Base-by-base conservation (phyloP, 2,888 invertebrate genomes). In the Athrips mouffetella region DNA sequence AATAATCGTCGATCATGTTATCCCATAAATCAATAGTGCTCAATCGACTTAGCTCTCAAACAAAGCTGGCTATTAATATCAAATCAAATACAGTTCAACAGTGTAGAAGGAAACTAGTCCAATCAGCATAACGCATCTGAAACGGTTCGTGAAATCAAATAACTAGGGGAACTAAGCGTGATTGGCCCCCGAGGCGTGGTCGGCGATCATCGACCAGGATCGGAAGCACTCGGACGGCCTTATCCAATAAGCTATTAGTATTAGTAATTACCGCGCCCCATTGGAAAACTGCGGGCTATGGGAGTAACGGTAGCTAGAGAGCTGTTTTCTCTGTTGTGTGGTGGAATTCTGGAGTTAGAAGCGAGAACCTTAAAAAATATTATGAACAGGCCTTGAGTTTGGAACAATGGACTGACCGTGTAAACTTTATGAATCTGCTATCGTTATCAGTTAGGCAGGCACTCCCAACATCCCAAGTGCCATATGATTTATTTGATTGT, bases 201-300 rank as follows among this genome's bases (percentile, higher is more conserved):
- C 11, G 21, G 21, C 2, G 13, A 21, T 37, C 37, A 16, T 29
- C 5, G 29, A 8, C 25, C 16, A 30, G 31, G 33, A 45, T 30
- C 45, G 49, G 48, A 16, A 45, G 47, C 31, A 47, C 33, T 49
- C 48, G 18, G 27, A 20, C 47, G 45, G 41, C 27, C 31, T 45
- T 41, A 27, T 47, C 30, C 23, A 51, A 53, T 47, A 46, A 52
- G 44, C 53, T 48, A 49, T 55, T 55, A 57, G 54, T 48, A 49
- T 55, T 55, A 57, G 54, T 44, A 8, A 27, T 27, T 27, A 57
- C 53, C 45, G 45, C 35, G 49, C 46, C 49, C 51, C 47, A 51
- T 50, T 50, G 54, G 57, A 57, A 54, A 60, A 58, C 57, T 57
- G 55, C 55, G 55, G 50, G 50, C 52, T 42, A 53, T 54, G 45